Evolutionary conservation across 2,888 invertebrate genomes (phyloP).

Genomic region (Andrena dorsata): DNA sequence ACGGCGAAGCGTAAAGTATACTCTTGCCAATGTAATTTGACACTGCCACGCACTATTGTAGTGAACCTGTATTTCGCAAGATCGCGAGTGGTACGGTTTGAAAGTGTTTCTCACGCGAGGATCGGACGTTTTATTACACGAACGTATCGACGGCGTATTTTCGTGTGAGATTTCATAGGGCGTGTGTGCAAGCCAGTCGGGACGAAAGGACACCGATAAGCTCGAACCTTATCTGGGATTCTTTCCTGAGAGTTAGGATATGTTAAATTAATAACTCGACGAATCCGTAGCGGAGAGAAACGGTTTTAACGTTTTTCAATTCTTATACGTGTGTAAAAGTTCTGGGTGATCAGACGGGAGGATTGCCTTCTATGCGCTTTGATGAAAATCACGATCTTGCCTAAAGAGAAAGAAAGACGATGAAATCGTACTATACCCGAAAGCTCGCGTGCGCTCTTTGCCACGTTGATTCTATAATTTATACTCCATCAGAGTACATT

Average conservation of each 20-base stretch:
- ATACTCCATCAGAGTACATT: slow-evolving; percentile 52
- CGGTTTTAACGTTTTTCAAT: slow-evolving; percentile 32
- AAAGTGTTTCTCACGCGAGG: slow-evolving; percentile 47
- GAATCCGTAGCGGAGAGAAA: slow-evolving; percentile 33
- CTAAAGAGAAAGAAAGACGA: slow-evolving; percentile 37
- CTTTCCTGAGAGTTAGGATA: slow-evolving; percentile 28
- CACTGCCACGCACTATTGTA: slow-evolving; percentile 56
- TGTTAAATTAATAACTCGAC: slow-evolving; percentile 40
- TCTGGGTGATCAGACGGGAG: neutral
- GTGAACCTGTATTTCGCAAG: slow-evolving; percentile 53
- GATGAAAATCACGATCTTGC: slow-evolving; percentile 48
- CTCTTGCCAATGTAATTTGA: slow-evolving; percentile 72
- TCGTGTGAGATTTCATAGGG: slow-evolving; percentile 18
- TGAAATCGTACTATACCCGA: slow-evolving; percentile 39
- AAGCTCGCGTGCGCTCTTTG: slow-evolving; percentile 53
- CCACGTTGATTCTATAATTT: slow-evolving; percentile 50
- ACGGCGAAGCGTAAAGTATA: slow-evolving; percentile 56
- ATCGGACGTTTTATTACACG: slow-evolving; percentile 30
- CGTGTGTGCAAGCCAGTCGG: slow-evolving; percentile 28
- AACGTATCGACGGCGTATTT: slow-evolving; percentile 36
- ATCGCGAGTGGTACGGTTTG: slow-evolving; percentile 54
- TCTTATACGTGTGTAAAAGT: slow-evolving; percentile 26
- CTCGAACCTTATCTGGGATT: slow-evolving; percentile 27
- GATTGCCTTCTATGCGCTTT: slow-evolving; percentile 27
- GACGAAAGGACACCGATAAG: slow-evolving; percentile 30